Evolutionary conservation across 2,113 vertebrate species (phyloP), one percentile per base, ranked within the genome.

Genomic region (Aegithalos caudatus): DNA sequence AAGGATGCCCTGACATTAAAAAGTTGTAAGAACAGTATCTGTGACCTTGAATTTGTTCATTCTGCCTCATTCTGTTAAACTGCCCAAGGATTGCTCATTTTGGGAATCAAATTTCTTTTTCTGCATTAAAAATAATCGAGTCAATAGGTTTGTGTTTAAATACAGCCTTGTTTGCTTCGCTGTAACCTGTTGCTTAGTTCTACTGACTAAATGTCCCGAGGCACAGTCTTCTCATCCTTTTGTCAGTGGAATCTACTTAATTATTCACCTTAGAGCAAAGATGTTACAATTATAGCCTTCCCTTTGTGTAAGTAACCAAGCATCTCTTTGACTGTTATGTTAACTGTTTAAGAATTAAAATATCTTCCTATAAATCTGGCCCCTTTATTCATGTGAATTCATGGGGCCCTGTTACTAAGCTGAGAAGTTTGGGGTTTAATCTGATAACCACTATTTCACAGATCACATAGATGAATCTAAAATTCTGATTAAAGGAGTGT

Each of bases 171-270:
- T 94, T 94, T 95, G 53, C 85, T 69, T 81, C 69, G 79, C 35
- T 81, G 81, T 90, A 97, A 91, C 79, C 70, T 94, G 95, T 95
- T 94, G 79, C 91, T 96, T 72, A 90, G 64, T 88, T 95, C 61
- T 66, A 50, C 70, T 91, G 81, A 88, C 86, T 94, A 51, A 91
- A 96, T 96, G 90, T 94, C 96, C 94, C 0, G 79, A 90, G 95
- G 95, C 95, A 94, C 72, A 94, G 72, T 92, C 79, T 94, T 97
- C 94, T 95, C 88, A 96, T 92, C 89, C 96, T 93, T 97, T 96
- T 95, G 94, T 96, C 92, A 94, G 94, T 91, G 90, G 90, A 95
- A 86, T 97, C 93, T 95, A 78, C 95, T 94, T 97, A 96, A 97
- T 97, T 94, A 91, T 95, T 97, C 94, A 94, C 94, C 95, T 95